Evolutionary conservation across 2,113 vertebrate genomes (phyloP).

Genomic region (Oostethus manadensis): DNA sequence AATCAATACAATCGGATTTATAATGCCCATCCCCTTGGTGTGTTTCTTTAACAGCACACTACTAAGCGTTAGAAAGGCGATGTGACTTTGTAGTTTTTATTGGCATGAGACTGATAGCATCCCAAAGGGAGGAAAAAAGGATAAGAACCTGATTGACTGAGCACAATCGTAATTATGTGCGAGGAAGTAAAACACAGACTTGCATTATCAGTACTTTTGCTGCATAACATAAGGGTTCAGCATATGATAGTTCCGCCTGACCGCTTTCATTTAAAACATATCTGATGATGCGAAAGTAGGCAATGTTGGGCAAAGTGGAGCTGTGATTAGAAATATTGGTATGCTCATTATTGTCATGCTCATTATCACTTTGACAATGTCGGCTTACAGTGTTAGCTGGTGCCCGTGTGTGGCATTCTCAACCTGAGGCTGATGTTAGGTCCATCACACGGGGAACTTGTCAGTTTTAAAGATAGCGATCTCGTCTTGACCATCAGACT

Average conservation of each 20-base stretch:
- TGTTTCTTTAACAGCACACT: not conserved
- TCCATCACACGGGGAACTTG: not conserved
- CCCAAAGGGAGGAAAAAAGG: not conserved
- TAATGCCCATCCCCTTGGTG: not conserved
- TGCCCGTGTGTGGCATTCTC: not conserved
- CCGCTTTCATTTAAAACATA: conserved; percentile 1
- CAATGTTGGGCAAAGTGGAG: not conserved
- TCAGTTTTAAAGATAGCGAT: conserved; percentile 1
- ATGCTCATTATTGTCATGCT: not conserved
- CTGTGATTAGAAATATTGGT: not conserved
- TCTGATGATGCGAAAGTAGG: conserved; percentile 10
- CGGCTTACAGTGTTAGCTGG: not conserved
- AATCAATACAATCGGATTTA: not conserved
- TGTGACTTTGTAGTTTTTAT: not conserved
- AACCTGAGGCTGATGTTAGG: not conserved
- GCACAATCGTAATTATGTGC: conserved; percentile 15
- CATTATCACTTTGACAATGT: not conserved
- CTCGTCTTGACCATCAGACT: not conserved
- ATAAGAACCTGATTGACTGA: conserved; percentile 6
- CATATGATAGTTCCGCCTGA: conserved; percentile 1
- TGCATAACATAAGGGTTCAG: conserved; percentile 9
- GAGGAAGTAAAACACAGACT: conserved; percentile 12
- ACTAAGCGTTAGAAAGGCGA: not conserved
- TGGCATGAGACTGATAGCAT: conserved; percentile 14
- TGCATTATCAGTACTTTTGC: conserved; percentile 3